Conservation (phyloP, 2,888 invertebrate genomes). For the Spicauda simplicius region DNA sequence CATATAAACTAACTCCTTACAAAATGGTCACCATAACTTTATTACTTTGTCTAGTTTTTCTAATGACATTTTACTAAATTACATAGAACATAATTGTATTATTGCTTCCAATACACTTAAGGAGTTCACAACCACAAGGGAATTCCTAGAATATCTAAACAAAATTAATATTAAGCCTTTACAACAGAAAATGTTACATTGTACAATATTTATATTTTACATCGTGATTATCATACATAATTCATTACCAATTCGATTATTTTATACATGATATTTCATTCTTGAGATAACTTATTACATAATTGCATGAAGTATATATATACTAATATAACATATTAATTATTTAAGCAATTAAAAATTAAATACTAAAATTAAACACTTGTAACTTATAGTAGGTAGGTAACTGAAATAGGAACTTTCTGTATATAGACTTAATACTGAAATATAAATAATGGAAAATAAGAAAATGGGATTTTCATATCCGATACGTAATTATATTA, state of each 20-base stretch:
- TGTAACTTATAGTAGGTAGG: not conserved
- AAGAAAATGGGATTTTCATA: not conserved
- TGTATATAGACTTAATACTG: not conserved
- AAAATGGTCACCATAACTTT: too few relatives aligned
- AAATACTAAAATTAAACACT: not conserved
- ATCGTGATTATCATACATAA: too few relatives aligned
- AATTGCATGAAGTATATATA: too few relatives aligned
- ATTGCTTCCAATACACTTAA: slow-evolving; percentile 16
- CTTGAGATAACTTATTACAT: too few relatives aligned
- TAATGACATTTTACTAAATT: not conserved
- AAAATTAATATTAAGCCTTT: too few relatives aligned
- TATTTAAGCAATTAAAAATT: not conserved
- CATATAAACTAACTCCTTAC: too few relatives aligned
- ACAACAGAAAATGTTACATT: too few relatives aligned
- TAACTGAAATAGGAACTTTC: not conserved
- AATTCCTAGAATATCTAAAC: not conserved
- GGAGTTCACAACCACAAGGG: slow-evolving; percentile 9
- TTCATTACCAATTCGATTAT: too few relatives aligned
- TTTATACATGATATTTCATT: too few relatives aligned
- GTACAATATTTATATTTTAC: too few relatives aligned
- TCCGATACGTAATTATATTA: not conserved
- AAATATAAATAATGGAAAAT: not conserved
- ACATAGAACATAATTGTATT: not conserved
- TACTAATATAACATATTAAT: too few relatives aligned
- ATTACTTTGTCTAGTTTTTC: not conserved